Conservation (phyloP, 2,113 vertebrate genomes). For the Poeciliopsis occidentalis region DNA sequence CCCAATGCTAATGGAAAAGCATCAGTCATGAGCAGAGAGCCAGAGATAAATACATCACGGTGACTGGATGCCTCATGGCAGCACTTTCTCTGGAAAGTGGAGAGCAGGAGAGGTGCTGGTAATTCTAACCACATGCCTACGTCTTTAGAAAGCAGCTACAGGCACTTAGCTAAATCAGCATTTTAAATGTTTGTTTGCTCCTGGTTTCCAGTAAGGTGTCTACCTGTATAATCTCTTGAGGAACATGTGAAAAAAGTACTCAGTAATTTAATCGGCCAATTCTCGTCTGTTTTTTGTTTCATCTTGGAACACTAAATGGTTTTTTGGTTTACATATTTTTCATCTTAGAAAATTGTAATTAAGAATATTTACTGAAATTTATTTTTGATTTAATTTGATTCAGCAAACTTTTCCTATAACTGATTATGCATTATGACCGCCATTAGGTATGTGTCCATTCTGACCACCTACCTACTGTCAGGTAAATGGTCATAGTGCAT, state of each 20-base stretch:
- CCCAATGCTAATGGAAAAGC: slow-evolving; percentile 67
- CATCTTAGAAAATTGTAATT: too few relatives aligned
- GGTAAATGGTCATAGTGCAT: too few relatives aligned
- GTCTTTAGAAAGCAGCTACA: slow-evolving; percentile 28
- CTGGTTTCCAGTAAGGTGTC: background rate
- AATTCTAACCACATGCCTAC: slow-evolving; percentile 21
- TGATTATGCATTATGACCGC: background rate
- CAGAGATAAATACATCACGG: slow-evolving; percentile 64
- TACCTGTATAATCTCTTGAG: background rate
- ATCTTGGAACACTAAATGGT: background rate
- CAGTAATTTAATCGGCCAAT: background rate
- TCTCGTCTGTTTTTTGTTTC: background rate
- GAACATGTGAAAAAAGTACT: background rate
- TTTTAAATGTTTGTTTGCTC: background rate
- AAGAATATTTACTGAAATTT: background rate
- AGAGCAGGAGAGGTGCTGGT: slow-evolving; percentile 1
- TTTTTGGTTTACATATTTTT: background rate
- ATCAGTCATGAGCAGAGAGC: slow-evolving; percentile 63
- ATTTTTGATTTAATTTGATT: background rate
- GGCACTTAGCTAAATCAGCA: background rate
- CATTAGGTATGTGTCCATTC: too few relatives aligned
- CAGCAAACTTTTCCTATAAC: background rate
- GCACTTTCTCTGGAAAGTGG: slow-evolving; percentile 36
- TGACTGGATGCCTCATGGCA: slow-evolving; percentile 43
- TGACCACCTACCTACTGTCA: too few relatives aligned